Percentiles rank a stretch among this genome's conserved stretches.
phyloP scores from a whole-genome alignment of 2,113 vertebrate species.

The Rhagologus leucostigma region DNA sequence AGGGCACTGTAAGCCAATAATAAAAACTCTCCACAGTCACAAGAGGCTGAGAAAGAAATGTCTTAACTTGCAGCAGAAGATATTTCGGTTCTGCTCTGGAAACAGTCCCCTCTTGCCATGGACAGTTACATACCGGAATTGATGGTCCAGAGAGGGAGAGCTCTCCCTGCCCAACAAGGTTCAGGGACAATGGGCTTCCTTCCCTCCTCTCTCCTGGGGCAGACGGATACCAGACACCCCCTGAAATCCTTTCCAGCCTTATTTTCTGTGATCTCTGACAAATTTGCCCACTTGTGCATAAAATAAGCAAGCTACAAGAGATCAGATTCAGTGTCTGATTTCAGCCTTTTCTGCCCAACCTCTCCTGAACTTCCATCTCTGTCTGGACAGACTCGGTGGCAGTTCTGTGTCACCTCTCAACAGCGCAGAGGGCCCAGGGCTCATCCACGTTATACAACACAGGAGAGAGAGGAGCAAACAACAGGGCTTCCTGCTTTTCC shows the following conservation, averaged over 20 bases:
- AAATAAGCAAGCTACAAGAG: background rate
- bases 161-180: fast-evolving
- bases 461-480: background rate
- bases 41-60: background rate
- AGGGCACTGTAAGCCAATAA: background rate
- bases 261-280: background rate
- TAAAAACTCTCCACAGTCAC: background rate
- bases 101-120: background rate
- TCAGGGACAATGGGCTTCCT: background rate
- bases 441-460: background rate
- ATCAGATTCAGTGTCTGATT: background rate
- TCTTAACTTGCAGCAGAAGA: background rate
- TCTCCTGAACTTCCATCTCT: background rate
- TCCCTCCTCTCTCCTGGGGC: background rate
- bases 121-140: background rate
- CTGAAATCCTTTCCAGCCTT: background rate
- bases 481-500: background rate
- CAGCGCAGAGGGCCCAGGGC: background rate
- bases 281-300: background rate
- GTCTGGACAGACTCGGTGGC: background rate
- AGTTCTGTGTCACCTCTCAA: background rate
- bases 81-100: background rate
- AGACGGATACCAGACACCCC: fast-evolving
- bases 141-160: background rate
- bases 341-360: background rate